Evolutionary conservation across 2,113 vertebrate species (phyloP).

Genomic region (Coracopsis vasa): DNA sequence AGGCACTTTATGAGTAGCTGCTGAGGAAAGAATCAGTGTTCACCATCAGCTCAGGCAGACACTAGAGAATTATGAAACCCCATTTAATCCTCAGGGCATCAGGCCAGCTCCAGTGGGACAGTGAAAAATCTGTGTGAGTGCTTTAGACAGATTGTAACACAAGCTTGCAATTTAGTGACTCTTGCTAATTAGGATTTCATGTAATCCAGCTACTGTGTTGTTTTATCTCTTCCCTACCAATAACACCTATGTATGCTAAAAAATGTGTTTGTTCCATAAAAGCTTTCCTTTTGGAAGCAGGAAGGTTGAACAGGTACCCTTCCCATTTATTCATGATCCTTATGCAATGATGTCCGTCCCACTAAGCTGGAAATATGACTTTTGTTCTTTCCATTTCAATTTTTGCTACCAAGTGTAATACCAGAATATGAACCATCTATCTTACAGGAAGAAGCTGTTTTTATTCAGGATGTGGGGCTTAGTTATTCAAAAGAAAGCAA

Average conservation of each 20-base stretch:
- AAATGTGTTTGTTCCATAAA: not conserved
- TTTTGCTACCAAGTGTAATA: not conserved
- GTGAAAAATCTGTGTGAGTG: not conserved
- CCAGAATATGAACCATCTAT: not conserved
- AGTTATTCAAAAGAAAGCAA: slow-evolving; percentile 35
- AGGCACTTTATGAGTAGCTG: not conserved
- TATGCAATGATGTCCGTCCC: not conserved
- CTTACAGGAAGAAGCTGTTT: not conserved
- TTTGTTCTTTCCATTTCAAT: not conserved
- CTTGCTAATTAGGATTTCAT: not conserved
- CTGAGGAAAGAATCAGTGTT: not conserved
- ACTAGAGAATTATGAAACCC: not conserved
- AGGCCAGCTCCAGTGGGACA: not conserved
- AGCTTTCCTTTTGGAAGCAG: not conserved
- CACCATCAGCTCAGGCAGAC: not conserved
- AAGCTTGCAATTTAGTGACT: not conserved
- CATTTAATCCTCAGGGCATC: not conserved
- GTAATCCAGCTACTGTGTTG: not conserved
- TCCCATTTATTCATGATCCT: not conserved
- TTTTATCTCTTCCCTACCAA: not conserved
- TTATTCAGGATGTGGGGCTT: not conserved
- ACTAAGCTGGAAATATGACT: not conserved
- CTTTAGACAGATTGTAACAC: not conserved
- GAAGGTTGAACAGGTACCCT: not conserved
- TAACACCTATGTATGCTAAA: not conserved